Conservation (phyloP, 1,140 invertebrate species). For the Nephotettix cincticeps region DNA sequence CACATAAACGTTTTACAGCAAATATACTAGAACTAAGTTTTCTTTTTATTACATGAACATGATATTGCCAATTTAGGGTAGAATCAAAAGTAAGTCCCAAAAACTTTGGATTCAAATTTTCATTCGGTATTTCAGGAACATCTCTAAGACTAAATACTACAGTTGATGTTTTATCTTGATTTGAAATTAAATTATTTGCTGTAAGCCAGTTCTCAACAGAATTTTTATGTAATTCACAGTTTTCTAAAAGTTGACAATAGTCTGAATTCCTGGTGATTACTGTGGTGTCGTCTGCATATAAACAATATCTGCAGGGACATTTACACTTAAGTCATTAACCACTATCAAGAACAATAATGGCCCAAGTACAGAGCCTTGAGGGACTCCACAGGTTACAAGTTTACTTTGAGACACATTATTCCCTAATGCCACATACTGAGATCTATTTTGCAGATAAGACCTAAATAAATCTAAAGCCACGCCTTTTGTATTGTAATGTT, state of each 20-base stretch:
- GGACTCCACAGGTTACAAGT: conserved; percentile 12
- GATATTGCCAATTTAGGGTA: no score
- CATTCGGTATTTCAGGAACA: neutral
- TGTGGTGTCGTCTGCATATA: conserved; percentile 18
- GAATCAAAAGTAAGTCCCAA: neutral
- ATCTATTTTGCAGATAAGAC: neutral
- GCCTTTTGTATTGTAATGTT: neutral
- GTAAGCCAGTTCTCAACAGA: neutral
- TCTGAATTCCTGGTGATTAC: conserved; percentile 9
- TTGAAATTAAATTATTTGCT: no score
- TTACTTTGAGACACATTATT: neutral
- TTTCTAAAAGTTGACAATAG: conserved; percentile 13
- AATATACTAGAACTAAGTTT: no score
- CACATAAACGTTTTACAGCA: no score
- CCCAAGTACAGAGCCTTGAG: conserved; percentile 12
- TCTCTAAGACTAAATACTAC: neutral
- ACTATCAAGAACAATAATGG: neutral
- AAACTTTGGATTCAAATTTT: neutral
- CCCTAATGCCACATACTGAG: neutral
- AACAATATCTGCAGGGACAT: conserved; percentile 14
- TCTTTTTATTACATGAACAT: no score
- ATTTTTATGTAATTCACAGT: neutral
- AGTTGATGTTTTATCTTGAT: no score
- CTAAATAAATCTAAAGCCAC: no score
- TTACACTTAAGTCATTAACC: conserved; percentile 6